phyloP scores from a whole-genome alignment of 1,140 invertebrate genomes.

The Drosophila nigromelanica region DNA sequence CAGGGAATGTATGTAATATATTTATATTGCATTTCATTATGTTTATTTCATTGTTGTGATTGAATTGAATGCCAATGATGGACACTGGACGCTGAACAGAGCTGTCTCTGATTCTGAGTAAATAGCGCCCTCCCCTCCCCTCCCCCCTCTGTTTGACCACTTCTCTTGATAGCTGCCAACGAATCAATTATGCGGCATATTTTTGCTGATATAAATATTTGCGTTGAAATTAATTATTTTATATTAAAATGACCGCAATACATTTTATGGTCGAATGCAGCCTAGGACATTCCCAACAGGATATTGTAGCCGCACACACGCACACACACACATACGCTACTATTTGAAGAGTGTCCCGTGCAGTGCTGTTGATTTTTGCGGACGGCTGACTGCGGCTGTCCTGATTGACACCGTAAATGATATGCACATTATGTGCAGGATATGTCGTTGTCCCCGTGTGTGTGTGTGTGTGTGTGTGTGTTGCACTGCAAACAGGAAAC shows the following conservation, averaged over 20 bases:
- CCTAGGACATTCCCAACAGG: conserved; percentile 39
- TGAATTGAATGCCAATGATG: conserved; percentile 74
- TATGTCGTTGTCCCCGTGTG: conserved; percentile 53
- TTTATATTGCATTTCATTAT: conserved; percentile 80
- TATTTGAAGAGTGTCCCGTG: conserved; percentile 29
- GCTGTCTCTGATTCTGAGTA: conserved; percentile 18
- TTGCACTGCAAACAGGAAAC: conserved; percentile 66
- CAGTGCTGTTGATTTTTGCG: conserved; percentile 51
- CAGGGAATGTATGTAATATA: conserved; percentile 70
- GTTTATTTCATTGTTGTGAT: conserved; percentile 77
- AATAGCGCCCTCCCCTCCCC: no score
- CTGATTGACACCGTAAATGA: conserved; percentile 81
- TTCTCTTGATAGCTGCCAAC: conserved; percentile 39
- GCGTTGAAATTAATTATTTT: conserved; percentile 80
- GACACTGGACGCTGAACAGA: conserved; percentile 11
- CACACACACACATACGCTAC: conserved; percentile 6
- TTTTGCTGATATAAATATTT: conserved; percentile 81
- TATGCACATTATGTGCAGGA: conserved; percentile 78
- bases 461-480: conserved; percentile 19
- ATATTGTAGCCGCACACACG: conserved; percentile 23
- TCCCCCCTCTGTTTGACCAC: background rate
- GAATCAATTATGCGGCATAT: conserved; percentile 80
- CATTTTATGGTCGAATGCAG: conserved; percentile 72
- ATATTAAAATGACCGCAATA: conserved; percentile 83
- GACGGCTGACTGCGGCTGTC: conserved; percentile 51